Evolutionary conservation across 2,888 invertebrate species (phyloP), one percentile per base, ranked within the genome.

Genomic region (Rapana venosa): DNA sequence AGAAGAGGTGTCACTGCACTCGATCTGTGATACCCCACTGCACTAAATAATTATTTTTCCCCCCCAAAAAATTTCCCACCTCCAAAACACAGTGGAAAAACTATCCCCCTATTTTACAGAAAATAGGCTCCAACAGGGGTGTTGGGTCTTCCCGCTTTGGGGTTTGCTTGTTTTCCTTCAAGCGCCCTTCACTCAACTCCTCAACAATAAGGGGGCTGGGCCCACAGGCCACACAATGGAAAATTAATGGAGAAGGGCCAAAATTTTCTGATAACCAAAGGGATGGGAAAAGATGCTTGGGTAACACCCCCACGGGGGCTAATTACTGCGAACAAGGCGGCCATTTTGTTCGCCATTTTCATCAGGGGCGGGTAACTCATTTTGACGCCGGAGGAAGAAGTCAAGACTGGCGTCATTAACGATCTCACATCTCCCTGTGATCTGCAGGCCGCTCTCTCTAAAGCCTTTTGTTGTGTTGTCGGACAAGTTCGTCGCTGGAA

Each of bases 401-500:
- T 77, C 77, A 77, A 77, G 77, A 77, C 30, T n/a, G 30, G n/a
- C 77, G 30, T 77, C 77, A 77, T 77, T 77, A 77, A 77, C 20
- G n/a, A 8, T 4, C 20, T n/a, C 77, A 77, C 11, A 13, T n/a
- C n/a, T 77, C 77, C 77, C 77, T 30, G 36, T 83, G 35, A 83
- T 47, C 35, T 13, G 26, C 77, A n/a, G 26, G 20, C n/a, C 77
- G 4, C 77, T 8, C 77, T 2, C 32, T 66, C 66, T 22, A 20
- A 61, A 32, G 70, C 15, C 30, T 86, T 88, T 88, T 74, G 87
- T 58, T 56, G 30, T 77, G 47, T 56, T 56, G 77, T 88, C 79
- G 22, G 70, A 26, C 35, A 66, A 61, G 32, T 6, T 22, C 61
- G 32, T 47, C 47, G 4, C 47, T 47, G 47, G 47, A 47, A 47